Evolutionary conservation across 37 sponge, comb jelly and placozoan species (phyloP).

Genomic region (Haliclona indistincta): DNA sequence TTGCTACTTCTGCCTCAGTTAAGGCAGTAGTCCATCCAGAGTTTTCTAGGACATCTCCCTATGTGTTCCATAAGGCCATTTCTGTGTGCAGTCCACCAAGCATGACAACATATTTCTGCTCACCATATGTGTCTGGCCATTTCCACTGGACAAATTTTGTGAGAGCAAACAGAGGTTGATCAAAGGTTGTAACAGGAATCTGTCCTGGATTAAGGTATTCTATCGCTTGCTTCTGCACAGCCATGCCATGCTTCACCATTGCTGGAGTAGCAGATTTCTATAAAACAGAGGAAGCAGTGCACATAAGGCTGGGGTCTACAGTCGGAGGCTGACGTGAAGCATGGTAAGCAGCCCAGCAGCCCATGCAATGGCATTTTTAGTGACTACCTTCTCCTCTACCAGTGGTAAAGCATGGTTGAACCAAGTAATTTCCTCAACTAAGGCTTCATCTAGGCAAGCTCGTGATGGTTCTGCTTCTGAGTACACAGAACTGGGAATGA

Average conservation of each 20-base stretch:
- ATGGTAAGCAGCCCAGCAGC: constrained; percentile 42
- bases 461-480: neutral
- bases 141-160: constrained; percentile 38
- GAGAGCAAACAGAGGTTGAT: constrained; percentile 41
- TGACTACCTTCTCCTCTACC: constrained; percentile 1
- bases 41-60: constrained; percentile 48
- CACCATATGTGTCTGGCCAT: constrained; percentile 36
- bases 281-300: constrained; percentile 1
- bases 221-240: neutral
- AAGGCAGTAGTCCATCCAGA: constrained; percentile 46
- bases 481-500: constrained; percentile 1
- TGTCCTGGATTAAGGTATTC: constrained; percentile 9
- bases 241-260: constrained; percentile 18
- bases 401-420: constrained; percentile 3
- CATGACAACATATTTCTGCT: constrained; percentile 40
- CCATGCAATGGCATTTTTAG: constrained; percentile 12
- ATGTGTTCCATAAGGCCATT: constrained; percentile 38
- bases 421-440: constrained; percentile 7
- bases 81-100: constrained; percentile 54
- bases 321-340: constrained; percentile 19
- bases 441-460: constrained; percentile 11
- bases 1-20: constrained; percentile 31
- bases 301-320: constrained; percentile 5
- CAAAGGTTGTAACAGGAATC: constrained; percentile 32
- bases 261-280: constrained; percentile 15